Percentiles rank a stretch among this genome's conserved stretches.
These are phyloP conservation scores for Drosophila kanapiae DNA, from an alignment of 1,140 invertebrate species.

Conservation along the genomic window DNA sequence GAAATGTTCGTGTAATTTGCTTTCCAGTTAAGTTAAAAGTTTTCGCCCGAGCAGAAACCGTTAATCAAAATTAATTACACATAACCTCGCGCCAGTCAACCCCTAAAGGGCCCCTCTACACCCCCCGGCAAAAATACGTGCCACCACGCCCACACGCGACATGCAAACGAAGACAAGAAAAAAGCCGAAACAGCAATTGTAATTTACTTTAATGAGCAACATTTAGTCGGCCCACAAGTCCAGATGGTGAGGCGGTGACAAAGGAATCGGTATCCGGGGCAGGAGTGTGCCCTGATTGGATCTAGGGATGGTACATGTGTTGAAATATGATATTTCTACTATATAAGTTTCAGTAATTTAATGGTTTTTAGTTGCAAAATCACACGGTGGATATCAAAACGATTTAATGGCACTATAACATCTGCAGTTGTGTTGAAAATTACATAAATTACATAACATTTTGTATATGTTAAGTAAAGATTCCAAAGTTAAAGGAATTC, in stretches of 20 bases:
- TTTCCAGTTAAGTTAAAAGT: conserved; percentile 70
- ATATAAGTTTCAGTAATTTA: not conserved
- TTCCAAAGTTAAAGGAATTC: no score
- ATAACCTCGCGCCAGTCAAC: conserved; percentile 42
- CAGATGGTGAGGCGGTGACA: conserved; percentile 21
- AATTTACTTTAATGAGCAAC: conserved; percentile 81
- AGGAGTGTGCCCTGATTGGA: conserved; percentile 3
- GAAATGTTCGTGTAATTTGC: conserved; percentile 59
- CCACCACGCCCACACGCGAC: conserved; percentile 76
- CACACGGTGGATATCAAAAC: not conserved
- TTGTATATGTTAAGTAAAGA: no score
- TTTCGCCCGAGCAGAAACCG: conserved; percentile 61
- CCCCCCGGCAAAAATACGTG: conserved; percentile 10
- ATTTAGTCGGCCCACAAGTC: conserved; percentile 65
- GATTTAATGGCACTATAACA: not conserved
- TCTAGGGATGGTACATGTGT: conserved; percentile 7
- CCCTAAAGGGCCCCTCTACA: not conserved
- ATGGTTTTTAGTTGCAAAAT: not conserved
- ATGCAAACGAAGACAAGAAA: conserved; percentile 72
- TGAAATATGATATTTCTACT: conserved; percentile 3
- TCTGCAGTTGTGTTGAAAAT: not conserved
- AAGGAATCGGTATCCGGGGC: conserved; percentile 3
- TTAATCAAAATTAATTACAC: conserved; percentile 84
- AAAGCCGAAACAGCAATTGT: conserved; percentile 64
- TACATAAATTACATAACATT: not conserved